Evolutionary conservation across 2,797 vertebrate genomes (phyloP).

Genomic region (Lophura swinhoii): DNA sequence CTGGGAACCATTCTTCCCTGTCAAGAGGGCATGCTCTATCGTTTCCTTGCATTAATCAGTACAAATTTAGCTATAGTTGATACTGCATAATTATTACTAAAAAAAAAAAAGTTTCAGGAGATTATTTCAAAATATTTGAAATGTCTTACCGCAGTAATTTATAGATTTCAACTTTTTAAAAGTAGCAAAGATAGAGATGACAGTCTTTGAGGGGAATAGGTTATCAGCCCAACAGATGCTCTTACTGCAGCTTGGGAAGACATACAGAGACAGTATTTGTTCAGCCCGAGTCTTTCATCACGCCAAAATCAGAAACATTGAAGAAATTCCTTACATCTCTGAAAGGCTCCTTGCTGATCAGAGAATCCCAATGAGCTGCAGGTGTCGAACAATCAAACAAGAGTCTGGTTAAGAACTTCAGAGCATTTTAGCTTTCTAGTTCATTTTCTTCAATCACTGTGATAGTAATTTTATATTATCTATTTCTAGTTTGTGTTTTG

Average conservation of each 20-base stretch:
- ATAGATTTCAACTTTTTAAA: background rate
- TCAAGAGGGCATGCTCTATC: background rate
- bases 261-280: background rate
- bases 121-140: background rate
- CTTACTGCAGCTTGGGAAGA: background rate
- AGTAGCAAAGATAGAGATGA: background rate
- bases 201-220: background rate
- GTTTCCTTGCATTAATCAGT: background rate
- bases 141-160: background rate
- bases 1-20: background rate
- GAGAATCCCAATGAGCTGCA: background rate
- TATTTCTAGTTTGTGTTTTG: background rate
- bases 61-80: background rate
- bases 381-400: background rate
- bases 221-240: background rate
- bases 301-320: background rate
- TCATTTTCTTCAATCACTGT: background rate
- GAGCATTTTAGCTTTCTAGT: background rate
- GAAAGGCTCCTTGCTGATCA: background rate
- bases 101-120: background rate
- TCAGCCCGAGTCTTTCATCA: background rate
- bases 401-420: background rate
- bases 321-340: background rate
- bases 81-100: background rate
- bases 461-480: background rate